Evolutionary conservation across 2,797 vertebrate species (phyloP).

Genomic region (Clarias pachynema): DNA sequence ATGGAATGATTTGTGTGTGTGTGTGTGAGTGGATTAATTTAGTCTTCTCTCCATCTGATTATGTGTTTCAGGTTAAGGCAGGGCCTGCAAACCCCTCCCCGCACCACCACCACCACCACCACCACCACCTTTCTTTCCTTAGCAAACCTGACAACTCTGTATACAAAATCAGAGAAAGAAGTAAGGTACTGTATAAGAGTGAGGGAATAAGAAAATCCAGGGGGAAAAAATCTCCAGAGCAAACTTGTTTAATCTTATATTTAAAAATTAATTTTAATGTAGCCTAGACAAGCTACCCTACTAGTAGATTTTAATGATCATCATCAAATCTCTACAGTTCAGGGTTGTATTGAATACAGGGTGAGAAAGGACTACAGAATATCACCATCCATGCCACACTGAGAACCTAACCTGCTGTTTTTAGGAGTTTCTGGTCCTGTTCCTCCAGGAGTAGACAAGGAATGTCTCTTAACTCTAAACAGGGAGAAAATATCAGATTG

Average conservation of each 20-base stretch:
- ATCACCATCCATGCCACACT: background rate
- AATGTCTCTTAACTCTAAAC: background rate
- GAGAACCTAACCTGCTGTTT: background rate
- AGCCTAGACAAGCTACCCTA: background rate
- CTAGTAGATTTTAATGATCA: background rate
- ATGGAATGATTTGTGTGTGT: slow-evolving; percentile 48
- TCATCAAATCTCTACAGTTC: background rate
- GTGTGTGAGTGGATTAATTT: slow-evolving; percentile 45
- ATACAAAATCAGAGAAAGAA: background rate
- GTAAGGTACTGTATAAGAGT: background rate
- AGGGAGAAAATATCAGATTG: background rate
- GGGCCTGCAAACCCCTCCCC: slow-evolving; percentile 7
- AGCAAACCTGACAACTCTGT: background rate
- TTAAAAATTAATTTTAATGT: background rate
- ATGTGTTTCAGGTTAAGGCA: slow-evolving; percentile 43
- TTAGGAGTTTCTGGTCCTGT: background rate
- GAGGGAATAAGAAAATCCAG: background rate
- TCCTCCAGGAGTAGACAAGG: background rate
- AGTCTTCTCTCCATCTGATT: slow-evolving; percentile 44
- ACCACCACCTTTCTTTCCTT: slow-evolving; percentile 2
- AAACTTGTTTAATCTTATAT: background rate
- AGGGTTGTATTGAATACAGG: background rate
- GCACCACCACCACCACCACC: no score
- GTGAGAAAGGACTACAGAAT: background rate
- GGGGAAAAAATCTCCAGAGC: background rate